phyloP scores from a whole-genome alignment of 2,113 vertebrate genomes.

The Rhizomys pruinosus region DNA sequence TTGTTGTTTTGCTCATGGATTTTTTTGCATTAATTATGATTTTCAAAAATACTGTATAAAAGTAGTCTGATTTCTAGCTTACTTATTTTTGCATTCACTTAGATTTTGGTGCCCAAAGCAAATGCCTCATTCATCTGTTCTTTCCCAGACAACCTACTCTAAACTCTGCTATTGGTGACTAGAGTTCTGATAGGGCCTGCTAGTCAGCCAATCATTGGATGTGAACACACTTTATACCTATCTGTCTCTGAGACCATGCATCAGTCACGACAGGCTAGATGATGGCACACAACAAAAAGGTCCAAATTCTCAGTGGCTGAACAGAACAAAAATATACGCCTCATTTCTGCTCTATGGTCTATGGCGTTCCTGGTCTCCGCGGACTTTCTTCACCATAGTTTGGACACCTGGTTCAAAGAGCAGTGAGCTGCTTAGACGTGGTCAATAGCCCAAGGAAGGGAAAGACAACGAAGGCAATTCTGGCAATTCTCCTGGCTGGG shows the following conservation, averaged over 20 bases:
- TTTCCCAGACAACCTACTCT: too few relatives aligned
- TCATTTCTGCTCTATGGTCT: background rate
- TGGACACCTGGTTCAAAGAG: background rate
- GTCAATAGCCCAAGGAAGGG: background rate
- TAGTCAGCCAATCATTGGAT: background rate
- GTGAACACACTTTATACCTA: background rate
- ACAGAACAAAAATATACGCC: background rate
- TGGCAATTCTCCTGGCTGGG: background rate
- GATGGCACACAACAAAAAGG: background rate
- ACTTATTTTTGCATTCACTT: background rate
- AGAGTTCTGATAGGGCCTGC: background rate
- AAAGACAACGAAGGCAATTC: background rate
- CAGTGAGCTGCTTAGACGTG: background rate
- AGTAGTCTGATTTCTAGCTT: background rate
- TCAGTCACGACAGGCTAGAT: background rate
- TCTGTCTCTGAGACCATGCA: background rate
- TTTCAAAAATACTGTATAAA: slow-evolving; percentile 28
- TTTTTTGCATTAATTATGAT: background rate
- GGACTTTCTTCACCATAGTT: background rate
- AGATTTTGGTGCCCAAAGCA: background rate
- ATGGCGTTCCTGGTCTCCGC: background rate
- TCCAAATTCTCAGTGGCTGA: background rate
- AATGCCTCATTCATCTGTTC: background rate
- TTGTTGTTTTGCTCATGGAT: background rate
- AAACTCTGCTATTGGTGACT: background rate